A percentile compares a stretch with the other conserved stretches of the same genome.
phyloP scores from a whole-genome alignment of 1,140 invertebrate species.

The Bactericera cockerelli region DNA sequence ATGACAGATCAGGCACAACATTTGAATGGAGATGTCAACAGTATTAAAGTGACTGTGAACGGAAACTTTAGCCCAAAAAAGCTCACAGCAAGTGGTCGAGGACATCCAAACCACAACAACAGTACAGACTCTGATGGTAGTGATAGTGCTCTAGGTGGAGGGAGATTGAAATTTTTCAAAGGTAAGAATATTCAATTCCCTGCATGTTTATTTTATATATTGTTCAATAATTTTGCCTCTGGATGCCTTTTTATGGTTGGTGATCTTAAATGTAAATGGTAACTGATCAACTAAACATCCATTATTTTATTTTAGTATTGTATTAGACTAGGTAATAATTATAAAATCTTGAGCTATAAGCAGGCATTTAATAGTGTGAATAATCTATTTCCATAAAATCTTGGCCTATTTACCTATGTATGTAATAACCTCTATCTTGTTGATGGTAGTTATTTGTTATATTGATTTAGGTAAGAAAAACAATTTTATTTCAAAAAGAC shows the following conservation, averaged over 20 bases:
- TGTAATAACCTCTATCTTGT: too few species aligned
- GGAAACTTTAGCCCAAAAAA: not conserved
- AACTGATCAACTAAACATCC: not conserved
- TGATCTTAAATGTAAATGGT: too few species aligned
- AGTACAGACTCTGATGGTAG: not conserved
- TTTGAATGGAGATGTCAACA: not conserved
- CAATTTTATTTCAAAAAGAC: too few species aligned
- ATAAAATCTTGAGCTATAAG: not conserved
- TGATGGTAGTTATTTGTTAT: too few species aligned
- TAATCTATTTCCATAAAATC: too few species aligned
- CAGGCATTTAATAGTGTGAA: not conserved
- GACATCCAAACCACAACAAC: not conserved
- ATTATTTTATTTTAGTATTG: not conserved
- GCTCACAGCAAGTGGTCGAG: not conserved
- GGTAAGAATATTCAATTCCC: not conserved
- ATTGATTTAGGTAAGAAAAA: too few species aligned
- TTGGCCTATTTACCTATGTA: too few species aligned
- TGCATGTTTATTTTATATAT: too few species aligned
- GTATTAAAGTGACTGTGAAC: not conserved
- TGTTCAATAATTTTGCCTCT: too few species aligned
- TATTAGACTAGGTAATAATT: not conserved
- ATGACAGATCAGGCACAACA: slow-evolving; percentile 7
- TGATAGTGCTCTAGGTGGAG: not conserved
- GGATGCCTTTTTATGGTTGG: too few species aligned
- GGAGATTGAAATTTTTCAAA: slow-evolving; percentile 7